Conservation (phyloP, 2,888 invertebrate genomes). For the Petrolisthes cinctipes region DNA sequence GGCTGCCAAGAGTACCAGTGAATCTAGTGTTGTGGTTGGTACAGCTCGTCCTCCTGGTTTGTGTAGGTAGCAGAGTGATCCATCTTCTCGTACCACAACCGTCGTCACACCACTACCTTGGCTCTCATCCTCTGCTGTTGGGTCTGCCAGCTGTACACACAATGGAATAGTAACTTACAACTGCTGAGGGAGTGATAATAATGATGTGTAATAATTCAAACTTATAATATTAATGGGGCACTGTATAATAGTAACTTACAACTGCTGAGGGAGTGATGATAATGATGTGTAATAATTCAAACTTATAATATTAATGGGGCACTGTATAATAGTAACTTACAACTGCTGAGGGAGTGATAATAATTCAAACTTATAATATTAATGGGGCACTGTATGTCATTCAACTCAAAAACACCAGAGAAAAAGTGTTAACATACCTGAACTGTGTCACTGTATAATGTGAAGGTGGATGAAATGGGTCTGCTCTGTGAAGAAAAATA, state of each 20-base stretch:
- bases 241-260: not conserved
- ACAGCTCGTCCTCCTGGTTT: conserved; percentile 59
- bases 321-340: not conserved
- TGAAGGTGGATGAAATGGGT: conserved; percentile 58
- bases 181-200: not conserved
- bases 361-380: too few species aligned
- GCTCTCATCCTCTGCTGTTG: conserved; percentile 62
- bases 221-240: too few species aligned
- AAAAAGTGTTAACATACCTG: conserved; percentile 36
- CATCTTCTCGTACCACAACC: conserved; percentile 52
- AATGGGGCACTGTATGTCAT: too few species aligned
- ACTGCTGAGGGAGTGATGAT: not conserved
- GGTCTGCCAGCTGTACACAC: conserved; percentile 55
- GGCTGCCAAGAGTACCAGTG: conserved; percentile 39
- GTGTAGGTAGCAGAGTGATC: conserved; percentile 46
- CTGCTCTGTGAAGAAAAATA: not conserved
- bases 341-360: too few species aligned
- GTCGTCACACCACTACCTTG: conserved; percentile 58
- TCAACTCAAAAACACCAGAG: not conserved
- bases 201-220: not conserved
- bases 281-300: not conserved
- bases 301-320: too few species aligned
- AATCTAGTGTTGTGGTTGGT: conserved; percentile 22
- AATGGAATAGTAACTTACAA: not conserved
- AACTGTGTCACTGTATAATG: conserved; percentile 51